A percentile compares a stretch with the other conserved stretches of the same genome.
Evolutionary conservation across 1,140 invertebrate species (phyloP).

Genomic region (Drosophila ironensis): DNA sequence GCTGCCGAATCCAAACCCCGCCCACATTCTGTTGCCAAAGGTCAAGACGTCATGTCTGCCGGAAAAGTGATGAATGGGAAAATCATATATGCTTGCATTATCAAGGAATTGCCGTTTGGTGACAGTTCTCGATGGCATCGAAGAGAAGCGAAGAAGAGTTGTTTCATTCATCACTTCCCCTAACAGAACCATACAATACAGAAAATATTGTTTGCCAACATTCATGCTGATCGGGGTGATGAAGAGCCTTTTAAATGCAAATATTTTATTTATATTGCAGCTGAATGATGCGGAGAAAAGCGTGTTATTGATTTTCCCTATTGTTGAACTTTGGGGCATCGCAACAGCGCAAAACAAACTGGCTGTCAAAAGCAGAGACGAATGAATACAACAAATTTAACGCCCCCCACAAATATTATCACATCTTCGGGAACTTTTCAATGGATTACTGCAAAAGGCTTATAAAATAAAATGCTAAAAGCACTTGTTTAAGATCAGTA

Average conservation of each 20-base stretch:
- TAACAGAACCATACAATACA: not conserved
- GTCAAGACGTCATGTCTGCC: conserved; percentile 21
- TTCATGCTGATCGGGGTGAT: conserved; percentile 17
- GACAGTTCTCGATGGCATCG: conserved; percentile 14
- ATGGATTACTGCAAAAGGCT: no score
- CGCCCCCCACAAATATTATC: not conserved
- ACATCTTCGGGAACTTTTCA: no score
- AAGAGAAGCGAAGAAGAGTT: not conserved
- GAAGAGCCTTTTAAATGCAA: conserved; percentile 55
- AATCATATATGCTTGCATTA: conserved; percentile 8
- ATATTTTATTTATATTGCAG: conserved; percentile 63
- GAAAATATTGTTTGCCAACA: conserved; percentile 39
- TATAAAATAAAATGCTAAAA: no score
- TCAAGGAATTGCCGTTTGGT: conserved; percentile 17
- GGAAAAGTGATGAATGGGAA: conserved; percentile 21
- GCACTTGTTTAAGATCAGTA: no score
- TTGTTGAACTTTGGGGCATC: conserved; percentile 10
- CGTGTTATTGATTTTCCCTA: conserved; percentile 60
- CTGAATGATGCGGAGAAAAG: conserved; percentile 29
- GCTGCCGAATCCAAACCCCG: conserved; percentile 12
- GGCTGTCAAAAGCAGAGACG: conserved; percentile 12
- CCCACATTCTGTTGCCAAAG: conserved; percentile 19
- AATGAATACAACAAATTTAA: conserved; percentile 3
- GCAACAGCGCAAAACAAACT: conserved; percentile 13
- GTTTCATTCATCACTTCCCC: conserved; percentile 54